Conservation (phyloP, 92 coral and sea anemone genomes). For the Phenganax marumi region DNA sequence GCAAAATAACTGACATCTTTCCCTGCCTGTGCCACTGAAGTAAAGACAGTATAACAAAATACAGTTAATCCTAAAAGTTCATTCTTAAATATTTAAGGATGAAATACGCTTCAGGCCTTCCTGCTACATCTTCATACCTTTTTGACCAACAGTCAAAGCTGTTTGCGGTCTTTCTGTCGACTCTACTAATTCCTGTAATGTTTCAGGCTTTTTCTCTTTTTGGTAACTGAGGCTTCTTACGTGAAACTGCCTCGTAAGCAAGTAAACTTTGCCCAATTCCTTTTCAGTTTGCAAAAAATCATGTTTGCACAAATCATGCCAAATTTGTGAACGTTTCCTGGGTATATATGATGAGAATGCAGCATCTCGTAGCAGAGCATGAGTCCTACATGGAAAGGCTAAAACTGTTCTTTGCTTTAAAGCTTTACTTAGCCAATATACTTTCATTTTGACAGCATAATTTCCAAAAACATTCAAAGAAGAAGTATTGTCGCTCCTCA, state of each 20-base stretch:
- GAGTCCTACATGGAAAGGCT: not conserved
- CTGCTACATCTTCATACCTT: conserved; percentile 55
- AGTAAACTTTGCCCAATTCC: not conserved
- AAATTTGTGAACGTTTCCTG: not conserved
- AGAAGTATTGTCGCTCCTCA: too few relatives aligned
- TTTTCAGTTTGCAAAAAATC: not conserved
- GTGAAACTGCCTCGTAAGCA: conserved; percentile 11
- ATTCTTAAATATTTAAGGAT: not conserved
- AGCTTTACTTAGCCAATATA: conserved; percentile 2
- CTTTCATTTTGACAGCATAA: conserved; percentile 19
- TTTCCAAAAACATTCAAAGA: too few relatives aligned
- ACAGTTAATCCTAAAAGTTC: not conserved
- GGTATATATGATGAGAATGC: not conserved
- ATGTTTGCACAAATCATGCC: not conserved
- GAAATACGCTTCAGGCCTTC: not conserved
- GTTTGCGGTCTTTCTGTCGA: conserved; percentile 71
- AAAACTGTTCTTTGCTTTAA: not conserved
- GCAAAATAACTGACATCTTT: conserved; percentile 91
- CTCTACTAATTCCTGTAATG: conserved; percentile 67
- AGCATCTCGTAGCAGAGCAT: not conserved
- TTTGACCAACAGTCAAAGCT: conserved; percentile 82
- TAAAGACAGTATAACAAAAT: conserved; percentile 6
- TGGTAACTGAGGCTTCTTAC: not conserved
- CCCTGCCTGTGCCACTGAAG: conserved; percentile 88
- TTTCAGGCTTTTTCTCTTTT: conserved; percentile 30